Base-by-base conservation (phyloP, 2,888 invertebrate species). In the Rhabditophanes sp. region DNA sequence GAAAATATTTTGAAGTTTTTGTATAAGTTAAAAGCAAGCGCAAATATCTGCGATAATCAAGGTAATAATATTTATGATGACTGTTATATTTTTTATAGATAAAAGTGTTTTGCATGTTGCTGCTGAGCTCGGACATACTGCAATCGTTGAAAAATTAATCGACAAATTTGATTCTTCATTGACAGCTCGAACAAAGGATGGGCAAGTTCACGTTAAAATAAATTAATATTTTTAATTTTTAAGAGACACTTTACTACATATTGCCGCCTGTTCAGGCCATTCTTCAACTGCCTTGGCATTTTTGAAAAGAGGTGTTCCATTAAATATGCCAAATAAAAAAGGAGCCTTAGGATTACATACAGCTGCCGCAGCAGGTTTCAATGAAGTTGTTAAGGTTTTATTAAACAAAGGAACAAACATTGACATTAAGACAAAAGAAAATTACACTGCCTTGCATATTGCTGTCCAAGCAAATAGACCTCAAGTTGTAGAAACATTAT, bases 321-420 rank as follows among this genome's bases (percentile, higher is more conserved):
- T 96, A 15, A 87, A 90, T 66, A 99, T 99, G 93, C 93, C 96
- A 42, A 96, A 96, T 68, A 96, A 93, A 80, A 78, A 78, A 54
- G 96, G 96, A 17, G 93, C 93, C 0, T 75, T 93, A 39, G 88
- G 90, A 65, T 82, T 96, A 46, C 96, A 96, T 69, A 87, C 88
- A 0, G 96, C 96, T 0, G 90, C 93, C 8, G 76, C 81, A 61
- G 84, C 85, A 59, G 96, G 96, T 0, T 90, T 93, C 65, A 84
- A 87, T 4, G 84, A 87, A 18, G 90, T 93, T 62, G 88, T 93
- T 64, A 87, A 84, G 67, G n/a, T n/a, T n/a, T n/a, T n/a, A n/a
- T n/a, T n/a, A n/a, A n/a, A 83, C 65, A 84, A 88, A 67, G 93
- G 93, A 29, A 93, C 93, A 66, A 81, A 82, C 68, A 90, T 93